Evolutionary conservation across 1,140 invertebrate species (phyloP).

Genomic region (Zaprionus ornatus): DNA sequence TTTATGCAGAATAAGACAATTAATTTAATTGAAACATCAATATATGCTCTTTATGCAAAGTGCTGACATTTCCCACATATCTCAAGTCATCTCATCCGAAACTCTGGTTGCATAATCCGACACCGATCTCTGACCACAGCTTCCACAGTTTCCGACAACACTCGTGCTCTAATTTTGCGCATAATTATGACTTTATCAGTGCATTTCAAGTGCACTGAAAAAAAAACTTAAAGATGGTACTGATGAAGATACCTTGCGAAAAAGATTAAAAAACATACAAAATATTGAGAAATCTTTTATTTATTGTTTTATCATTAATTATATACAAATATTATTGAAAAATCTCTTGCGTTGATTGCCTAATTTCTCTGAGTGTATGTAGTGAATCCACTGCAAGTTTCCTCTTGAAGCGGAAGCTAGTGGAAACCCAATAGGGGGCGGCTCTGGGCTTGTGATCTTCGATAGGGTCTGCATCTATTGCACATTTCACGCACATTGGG

Average conservation of each 20-base stretch:
- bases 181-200: slow-evolving; percentile 13
- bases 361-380: slow-evolving; percentile 5
- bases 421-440: slow-evolving; percentile 25
- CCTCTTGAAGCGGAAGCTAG: slow-evolving; percentile 25
- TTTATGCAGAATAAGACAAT: slow-evolving; percentile 7
- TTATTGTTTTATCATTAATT: neutral
- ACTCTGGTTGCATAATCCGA: slow-evolving; percentile 21
- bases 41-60: slow-evolving; percentile 4
- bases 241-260: neutral
- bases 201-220: slow-evolving; percentile 1
- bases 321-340: neutral
- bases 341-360: neutral
- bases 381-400: neutral
- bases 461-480: slow-evolving; percentile 8
- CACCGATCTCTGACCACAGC: neutral
- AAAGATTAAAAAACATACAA: neutral
- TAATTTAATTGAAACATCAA: neutral
- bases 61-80: slow-evolving; percentile 24
- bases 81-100: slow-evolving; percentile 11
- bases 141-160: neutral
- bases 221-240: neutral
- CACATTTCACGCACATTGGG: slow-evolving; percentile 23
- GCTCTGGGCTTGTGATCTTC: slow-evolving; percentile 2
- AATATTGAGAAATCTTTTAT: neutral
- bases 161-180: slow-evolving; percentile 6